Evolutionary conservation across 37 sponge, comb jelly and placozoan species (phyloP), one percentile per base, ranked within the genome.

Genomic region (Hormiphora californensis): DNA sequence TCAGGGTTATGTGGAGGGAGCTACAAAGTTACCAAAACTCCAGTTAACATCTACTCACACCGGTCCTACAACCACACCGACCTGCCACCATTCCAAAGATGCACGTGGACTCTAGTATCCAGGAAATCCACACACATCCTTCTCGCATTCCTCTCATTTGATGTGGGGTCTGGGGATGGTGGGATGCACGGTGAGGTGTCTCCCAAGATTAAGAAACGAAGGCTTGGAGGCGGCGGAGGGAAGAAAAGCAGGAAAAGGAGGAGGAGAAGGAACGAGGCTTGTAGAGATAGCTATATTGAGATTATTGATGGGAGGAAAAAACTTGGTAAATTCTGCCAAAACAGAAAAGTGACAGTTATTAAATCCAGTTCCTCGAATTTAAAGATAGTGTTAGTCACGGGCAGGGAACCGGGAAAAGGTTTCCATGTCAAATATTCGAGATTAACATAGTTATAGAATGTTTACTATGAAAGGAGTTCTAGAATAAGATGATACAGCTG

Each of bases 391-490:
- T 46, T 73, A 7, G 81, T 73, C 23, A 73, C 81, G 35, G 21
- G 59, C 21, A 9, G 25, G 38, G 23, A 73, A 1, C 81, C 81
- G 1, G 81, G 81, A 28, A 73, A 73, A 40, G 81, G 81, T 40
- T 73, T 73, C 23, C 81, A 73, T 4, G 23, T 73, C 43, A 73
- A 73, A 19, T 73, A 43, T 41, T 73, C 81, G 3, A 39, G 81
- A 46, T 73, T 73, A 73, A 73, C 81, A 5, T 39, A n/a, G n/a
- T n/a, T n/a, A n/a, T n/a, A n/a, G n/a, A n/a, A n/a, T n/a, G n/a
- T n/a, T n/a, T n/a, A n/a, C n/a, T n/a, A n/a, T n/a, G n/a, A n/a
- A n/a, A n/a, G n/a, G n/a, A n/a, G n/a, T n/a, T n/a, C n/a, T n/a
- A n/a, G n/a, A n/a, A n/a, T n/a, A n/a, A n/a, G n/a, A n/a, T n/a